A percentile compares a stretch with the other conserved stretches of the same genome.
Evolutionary conservation across 2,888 invertebrate genomes (phyloP).

Genomic region (Bombyx huttoni): DNA sequence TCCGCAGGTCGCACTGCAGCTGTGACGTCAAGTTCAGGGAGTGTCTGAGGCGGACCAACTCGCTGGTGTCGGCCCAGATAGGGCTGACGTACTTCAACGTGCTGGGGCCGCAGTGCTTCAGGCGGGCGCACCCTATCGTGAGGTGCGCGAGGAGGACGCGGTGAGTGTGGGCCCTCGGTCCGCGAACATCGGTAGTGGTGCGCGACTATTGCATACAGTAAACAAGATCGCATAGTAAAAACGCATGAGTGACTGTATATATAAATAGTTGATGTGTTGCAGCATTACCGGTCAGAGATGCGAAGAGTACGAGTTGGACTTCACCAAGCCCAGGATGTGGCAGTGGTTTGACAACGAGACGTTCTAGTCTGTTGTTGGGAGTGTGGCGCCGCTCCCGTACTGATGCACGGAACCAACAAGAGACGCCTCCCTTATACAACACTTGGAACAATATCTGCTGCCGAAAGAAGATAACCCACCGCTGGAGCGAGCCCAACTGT

Average conservation of each 20-base stretch:
- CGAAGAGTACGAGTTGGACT: conserved; percentile 66
- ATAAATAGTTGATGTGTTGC: conserved; percentile 11
- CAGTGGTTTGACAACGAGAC: conserved; percentile 76
- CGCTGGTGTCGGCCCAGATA: conserved; percentile 70
- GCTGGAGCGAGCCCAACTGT: too few relatives aligned
- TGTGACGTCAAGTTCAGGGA: conserved; percentile 78
- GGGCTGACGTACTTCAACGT: conserved; percentile 82
- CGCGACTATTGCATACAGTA: too few relatives aligned
- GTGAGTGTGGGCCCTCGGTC: too few relatives aligned
- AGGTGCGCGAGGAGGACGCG: conserved; percentile 52
- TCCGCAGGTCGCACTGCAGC: conserved; percentile 75
- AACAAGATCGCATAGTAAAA: too few relatives aligned
- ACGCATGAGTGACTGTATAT: too few relatives aligned
- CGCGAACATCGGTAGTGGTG: too few relatives aligned
- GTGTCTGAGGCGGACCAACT: conserved; percentile 74
- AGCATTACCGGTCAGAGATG: conserved; percentile 67
- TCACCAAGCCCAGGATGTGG: conserved; percentile 59
- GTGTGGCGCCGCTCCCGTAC: neutral
- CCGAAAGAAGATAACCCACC: too few relatives aligned
- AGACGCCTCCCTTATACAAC: neutral
- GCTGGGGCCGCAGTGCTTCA: conserved; percentile 80
- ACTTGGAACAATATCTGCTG: too few relatives aligned
- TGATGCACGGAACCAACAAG: neutral
- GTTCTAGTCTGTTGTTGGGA: conserved; percentile 47
- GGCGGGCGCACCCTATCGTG: conserved; percentile 69